These are phyloP conservation scores for Oryzias celebensis DNA, from an alignment of 2,113 vertebrate genomes.

Conservation along the genomic window DNA sequence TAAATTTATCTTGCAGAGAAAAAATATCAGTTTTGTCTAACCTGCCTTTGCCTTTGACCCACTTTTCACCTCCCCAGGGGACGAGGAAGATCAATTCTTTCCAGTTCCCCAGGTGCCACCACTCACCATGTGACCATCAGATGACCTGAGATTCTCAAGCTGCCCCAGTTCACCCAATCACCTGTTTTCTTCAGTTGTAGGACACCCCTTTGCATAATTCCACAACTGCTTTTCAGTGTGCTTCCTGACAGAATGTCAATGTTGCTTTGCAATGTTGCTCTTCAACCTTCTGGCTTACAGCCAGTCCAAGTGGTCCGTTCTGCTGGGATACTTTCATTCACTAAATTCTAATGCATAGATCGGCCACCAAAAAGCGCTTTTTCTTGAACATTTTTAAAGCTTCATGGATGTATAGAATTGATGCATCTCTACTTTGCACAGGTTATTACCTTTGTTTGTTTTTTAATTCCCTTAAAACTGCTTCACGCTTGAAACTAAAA, in stretches of 20 bases:
- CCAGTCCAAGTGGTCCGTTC: neutral
- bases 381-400: too few relatives aligned
- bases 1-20: too few relatives aligned
- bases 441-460: too few relatives aligned
- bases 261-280: neutral
- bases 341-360: too few relatives aligned
- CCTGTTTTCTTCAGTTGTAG: neutral
- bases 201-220: neutral
- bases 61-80: neutral
- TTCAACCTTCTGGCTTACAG: neutral
- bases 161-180: neutral
- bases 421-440: too few relatives aligned
- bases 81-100: neutral
- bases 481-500: too few relatives aligned
- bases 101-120: neutral
- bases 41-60: neutral
- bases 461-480: too few relatives aligned
- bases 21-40: too few relatives aligned
- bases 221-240: neutral
- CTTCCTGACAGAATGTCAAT: constrained; percentile 8
- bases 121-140: constrained; percentile 10
- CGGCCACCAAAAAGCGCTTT: too few relatives aligned
- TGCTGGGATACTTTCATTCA: too few relatives aligned
- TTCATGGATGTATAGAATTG: too few relatives aligned
- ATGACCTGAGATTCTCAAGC: neutral